Evolutionary conservation across 2,888 invertebrate genomes (phyloP).

Genomic region (Sicus ferrugineus): DNA sequence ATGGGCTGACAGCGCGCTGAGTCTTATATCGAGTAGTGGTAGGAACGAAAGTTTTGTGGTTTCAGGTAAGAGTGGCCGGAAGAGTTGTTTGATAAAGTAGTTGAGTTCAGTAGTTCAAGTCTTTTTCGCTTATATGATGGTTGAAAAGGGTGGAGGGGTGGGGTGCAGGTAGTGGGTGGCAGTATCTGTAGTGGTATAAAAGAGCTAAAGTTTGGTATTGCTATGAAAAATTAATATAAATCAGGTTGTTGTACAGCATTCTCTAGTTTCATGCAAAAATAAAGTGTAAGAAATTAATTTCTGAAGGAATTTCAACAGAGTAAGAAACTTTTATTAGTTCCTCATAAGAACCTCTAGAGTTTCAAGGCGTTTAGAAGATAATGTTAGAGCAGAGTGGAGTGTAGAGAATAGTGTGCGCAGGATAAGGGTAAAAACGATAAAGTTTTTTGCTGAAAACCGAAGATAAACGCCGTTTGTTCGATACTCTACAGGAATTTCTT

Average conservation of each 20-base stretch:
- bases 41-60: constrained; percentile 26
- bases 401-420: neutral
- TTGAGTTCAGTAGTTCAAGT: neutral
- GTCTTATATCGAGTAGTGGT: constrained; percentile 4
- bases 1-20: constrained; percentile 29
- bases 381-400: neutral
- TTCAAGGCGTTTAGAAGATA: neutral
- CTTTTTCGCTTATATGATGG: too few relatives aligned
- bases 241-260: neutral
- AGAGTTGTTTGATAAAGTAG: neutral
- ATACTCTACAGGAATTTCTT: neutral
- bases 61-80: constrained; percentile 7
- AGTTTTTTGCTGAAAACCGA: neutral
- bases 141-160: neutral
- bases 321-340: neutral
- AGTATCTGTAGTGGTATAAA: neutral
- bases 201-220: constrained; percentile 11
- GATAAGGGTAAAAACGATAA: neutral
- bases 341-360: neutral
- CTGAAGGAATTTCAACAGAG: neutral
- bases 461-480: too few relatives aligned
- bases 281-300: neutral
- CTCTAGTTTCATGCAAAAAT: neutral
- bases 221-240: constrained; percentile 31
- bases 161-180: neutral